A percentile compares a stretch with the other conserved stretches of the same genome.
Evolutionary conservation across 2,888 invertebrate species (phyloP).

Genomic region (Macaria liturata): DNA sequence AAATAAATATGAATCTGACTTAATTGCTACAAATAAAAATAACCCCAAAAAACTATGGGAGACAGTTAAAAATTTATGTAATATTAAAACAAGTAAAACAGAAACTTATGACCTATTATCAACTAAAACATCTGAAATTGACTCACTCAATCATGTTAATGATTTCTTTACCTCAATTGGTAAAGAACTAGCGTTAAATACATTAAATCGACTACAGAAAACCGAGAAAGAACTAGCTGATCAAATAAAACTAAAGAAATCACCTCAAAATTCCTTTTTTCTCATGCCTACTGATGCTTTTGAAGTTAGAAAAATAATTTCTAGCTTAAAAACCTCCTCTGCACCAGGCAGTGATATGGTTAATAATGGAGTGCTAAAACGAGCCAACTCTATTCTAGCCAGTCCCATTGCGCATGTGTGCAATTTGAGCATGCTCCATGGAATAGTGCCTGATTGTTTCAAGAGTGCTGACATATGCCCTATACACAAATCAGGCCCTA

Average conservation of each 20-base stretch:
- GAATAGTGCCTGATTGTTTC: neutral
- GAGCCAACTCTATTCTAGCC: neutral
- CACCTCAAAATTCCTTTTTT: neutral
- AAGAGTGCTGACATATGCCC: neutral
- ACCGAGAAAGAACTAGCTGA: neutral
- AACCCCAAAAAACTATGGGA: neutral
- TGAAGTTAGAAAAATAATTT: conserved; percentile 1
- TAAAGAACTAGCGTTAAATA: neutral
- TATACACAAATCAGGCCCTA: neutral
- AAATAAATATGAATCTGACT: conserved; percentile 2
- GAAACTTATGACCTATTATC: neutral
- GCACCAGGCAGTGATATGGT: conserved; percentile 2
- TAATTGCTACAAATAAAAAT: neutral
- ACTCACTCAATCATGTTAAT: neutral
- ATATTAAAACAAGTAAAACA: neutral
- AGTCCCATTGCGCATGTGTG: neutral
- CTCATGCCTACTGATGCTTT: neutral
- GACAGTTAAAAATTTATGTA: neutral
- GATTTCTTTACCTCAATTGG: neutral
- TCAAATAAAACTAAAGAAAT: neutral
- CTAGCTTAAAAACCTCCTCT: conserved; percentile 1
- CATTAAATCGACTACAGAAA: neutral
- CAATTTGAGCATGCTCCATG: conserved; percentile 1
- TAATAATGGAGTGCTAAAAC: conserved; percentile 1
- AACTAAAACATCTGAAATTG: neutral